Conservation (phyloP, 2,888 invertebrate genomes). For the Drosophila lutescens region DNA sequence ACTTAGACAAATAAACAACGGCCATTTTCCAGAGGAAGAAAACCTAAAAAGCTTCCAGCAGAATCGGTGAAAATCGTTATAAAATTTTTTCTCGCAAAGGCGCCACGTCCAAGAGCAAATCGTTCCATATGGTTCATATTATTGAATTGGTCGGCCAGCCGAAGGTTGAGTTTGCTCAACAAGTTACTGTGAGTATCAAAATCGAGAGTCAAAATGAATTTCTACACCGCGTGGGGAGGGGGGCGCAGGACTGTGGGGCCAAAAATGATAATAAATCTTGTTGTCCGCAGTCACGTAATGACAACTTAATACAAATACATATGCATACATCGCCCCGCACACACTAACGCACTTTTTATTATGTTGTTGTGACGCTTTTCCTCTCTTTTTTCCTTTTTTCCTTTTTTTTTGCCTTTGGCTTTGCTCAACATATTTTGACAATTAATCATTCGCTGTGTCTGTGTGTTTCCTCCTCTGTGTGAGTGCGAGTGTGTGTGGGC, state of each 20-base stretch:
- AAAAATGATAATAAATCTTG: conserved; percentile 80
- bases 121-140: conserved; percentile 93
- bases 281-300: conserved; percentile 82
- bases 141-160: conserved; percentile 92
- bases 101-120: conserved; percentile 80
- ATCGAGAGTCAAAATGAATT: conserved; percentile 56
- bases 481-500: conserved; percentile 15
- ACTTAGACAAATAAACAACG: conserved; percentile 14
- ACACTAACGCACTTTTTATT: conserved; percentile 70
- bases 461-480: conserved; percentile 17
- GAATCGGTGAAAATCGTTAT: conserved; percentile 47
- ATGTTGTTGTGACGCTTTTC: conserved; percentile 59
- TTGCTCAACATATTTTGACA: conserved; percentile 76
- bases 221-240: conserved; percentile 21
- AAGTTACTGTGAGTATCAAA: conserved; percentile 89
- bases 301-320: conserved; percentile 82
- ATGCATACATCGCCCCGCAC: conserved; percentile 52
- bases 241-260: conserved; percentile 3
- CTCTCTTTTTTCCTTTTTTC: conserved; percentile 14
- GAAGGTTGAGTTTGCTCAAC: conserved; percentile 90
- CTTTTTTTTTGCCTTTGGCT: conserved; percentile 43
- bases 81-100: conserved; percentile 69
- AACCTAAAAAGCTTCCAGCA: conserved; percentile 22
- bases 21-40: conserved; percentile 26
- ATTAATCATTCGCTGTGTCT: conserved; percentile 69